Evolutionary conservation across 2,888 invertebrate genomes (phyloP).

Genomic region (Eupithecia subumbrata): DNA sequence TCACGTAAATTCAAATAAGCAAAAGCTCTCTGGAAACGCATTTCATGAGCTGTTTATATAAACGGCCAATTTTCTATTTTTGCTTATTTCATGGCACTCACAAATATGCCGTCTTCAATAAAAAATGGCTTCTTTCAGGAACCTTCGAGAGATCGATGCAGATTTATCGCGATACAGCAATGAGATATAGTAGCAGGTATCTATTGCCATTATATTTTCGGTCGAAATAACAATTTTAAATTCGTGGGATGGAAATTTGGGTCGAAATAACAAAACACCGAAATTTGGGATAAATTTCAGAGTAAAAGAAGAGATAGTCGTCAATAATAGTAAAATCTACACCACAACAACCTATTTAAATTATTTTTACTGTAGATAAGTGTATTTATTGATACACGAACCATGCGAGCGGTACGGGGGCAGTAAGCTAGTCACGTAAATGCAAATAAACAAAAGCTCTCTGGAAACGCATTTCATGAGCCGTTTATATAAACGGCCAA

Average conservation of each 20-base stretch:
- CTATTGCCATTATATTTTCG: too few relatives aligned
- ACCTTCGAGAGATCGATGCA: neutral
- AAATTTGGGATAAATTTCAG: too few relatives aligned
- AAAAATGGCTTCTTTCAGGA: neutral
- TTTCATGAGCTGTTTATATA: neutral
- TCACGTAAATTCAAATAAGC: constrained; percentile 1
- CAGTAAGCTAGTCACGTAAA: neutral
- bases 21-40: neutral
- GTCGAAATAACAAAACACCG: too few relatives aligned
- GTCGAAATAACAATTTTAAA: too few relatives aligned
- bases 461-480: neutral
- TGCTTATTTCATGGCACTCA: neutral
- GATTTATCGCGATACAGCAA: neutral
- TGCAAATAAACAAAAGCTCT: neutral
- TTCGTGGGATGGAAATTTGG: too few relatives aligned
- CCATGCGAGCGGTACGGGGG: neutral
- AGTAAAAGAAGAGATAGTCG: too few relatives aligned
- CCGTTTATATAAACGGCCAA: neutral
- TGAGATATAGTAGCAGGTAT: too few relatives aligned
- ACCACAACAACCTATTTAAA: neutral
- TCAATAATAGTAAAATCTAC: too few relatives aligned
- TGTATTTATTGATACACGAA: neutral
- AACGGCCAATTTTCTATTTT: neutral
- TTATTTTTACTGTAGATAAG: too few relatives aligned
- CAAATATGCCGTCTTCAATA: neutral